Base-by-base conservation (phyloP, 2,113 vertebrate species). In the Xiphophorus hellerii region DNA sequence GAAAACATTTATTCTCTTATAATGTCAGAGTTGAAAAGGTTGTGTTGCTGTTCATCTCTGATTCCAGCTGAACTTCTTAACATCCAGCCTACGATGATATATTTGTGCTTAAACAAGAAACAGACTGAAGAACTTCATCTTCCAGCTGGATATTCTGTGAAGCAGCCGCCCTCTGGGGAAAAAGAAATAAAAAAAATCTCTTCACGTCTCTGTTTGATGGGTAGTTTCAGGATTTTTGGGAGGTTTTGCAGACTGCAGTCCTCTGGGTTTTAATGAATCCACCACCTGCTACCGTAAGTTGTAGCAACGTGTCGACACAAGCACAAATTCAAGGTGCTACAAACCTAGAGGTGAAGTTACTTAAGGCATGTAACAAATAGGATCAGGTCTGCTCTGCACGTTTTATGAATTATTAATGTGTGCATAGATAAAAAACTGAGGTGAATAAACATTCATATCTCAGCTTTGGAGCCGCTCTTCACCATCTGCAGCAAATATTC, bases 161-260 rank as follows among this genome's bases (percentile, higher is more conserved):
- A 81, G 73, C 74, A 78, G 66, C 68, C 58, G 60, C n/a, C 73
- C 61, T 51, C 35, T 66, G 44, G 69, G 66, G 54, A 54, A 72
- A 74, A 69, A 28, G 0, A 2, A 3, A 2, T 33, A 33, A 37
- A 37, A 35, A 37, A 37, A 37, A 37, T 37, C 35, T 69, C 64
- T 35, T 65, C 66, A 71, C 37, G 72, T 48, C 42, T 67, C 15
- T 80, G 60, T 83, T 78, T 80, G 44, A 73, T 78, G 42, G 25
- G 20, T 35, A 63, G 69, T 74, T 82, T 80, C 33, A 77, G 62
- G n/a, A 73, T 75, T 75, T 28, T 35, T 8, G 69, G 58, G 25
- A 63, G 44, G 68, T 75, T 73, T 82, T 80, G n/a, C 5, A 37
- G 64, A 6, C 29, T 20, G 51, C 51, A 58, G 51, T 58, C 51